Conservation (phyloP, 2,797 vertebrate species). For the Enteromius trimaculatus region DNA sequence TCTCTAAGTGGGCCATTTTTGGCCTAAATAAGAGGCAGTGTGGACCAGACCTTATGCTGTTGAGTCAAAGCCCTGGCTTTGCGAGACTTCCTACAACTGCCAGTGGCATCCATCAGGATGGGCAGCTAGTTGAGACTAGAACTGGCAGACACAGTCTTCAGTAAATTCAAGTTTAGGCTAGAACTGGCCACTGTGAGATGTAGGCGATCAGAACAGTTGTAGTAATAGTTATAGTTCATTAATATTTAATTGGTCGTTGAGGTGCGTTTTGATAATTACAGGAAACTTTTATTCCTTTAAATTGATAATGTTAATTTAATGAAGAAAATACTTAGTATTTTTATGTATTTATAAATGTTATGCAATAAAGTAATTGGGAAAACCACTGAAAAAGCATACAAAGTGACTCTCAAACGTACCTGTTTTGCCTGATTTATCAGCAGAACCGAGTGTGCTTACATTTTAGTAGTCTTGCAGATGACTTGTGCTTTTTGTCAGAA, state of each 20-base stretch:
- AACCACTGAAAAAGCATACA: neutral
- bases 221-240: neutral
- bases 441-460: neutral
- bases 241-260: neutral
- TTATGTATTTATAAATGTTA: neutral
- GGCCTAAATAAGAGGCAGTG: constrained; percentile 32
- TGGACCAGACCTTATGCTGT: constrained; percentile 27
- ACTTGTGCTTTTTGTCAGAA: neutral
- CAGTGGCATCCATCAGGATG: constrained; percentile 9
- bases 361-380: neutral
- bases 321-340: neutral
- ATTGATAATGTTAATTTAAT: neutral
- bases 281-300: neutral
- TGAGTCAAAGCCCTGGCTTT: constrained; percentile 14
- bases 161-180: neutral
- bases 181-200: neutral
- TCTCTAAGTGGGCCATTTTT: neutral
- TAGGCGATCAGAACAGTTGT: neutral
- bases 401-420: neutral
- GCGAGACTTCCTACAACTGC: constrained; percentile 4
- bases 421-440: neutral
- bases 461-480: constrained; percentile 2
- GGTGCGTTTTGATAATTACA: neutral
- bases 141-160: neutral
- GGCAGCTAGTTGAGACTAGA: constrained; percentile 13